Base-by-base conservation (phyloP, 2,888 invertebrate species). In the Graphium colonna region DNA sequence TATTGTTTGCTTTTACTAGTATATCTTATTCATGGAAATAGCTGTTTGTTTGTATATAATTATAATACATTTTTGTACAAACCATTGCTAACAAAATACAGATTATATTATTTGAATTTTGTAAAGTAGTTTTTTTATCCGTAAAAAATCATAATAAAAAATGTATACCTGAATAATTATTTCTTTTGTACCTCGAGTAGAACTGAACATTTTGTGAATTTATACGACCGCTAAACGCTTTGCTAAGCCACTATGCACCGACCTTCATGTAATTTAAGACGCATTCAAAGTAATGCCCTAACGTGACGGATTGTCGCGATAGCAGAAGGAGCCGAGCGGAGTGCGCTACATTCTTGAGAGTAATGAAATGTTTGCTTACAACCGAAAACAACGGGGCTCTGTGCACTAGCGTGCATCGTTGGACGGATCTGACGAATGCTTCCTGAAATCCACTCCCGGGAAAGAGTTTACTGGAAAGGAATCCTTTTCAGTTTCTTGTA, bases 201-300 rank as follows among this genome's bases (percentile, higher is more conserved):
- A n/a, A n/a, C n/a, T n/a, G n/a, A n/a, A n/a, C n/a, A n/a, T n/a
- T n/a, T n/a, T n/a, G n/a, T n/a, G n/a, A n/a, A n/a, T n/a, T n/a
- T n/a, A n/a, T n/a, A n/a, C n/a, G n/a, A 36, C 36, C 36, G 36
- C 36, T 21, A 21, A 3, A 1, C 12, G 17, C 17, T 7, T 3
- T 1, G 13, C 9, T 31, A 31, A 9, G 9, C n/a, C 18, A 46
- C 17, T 41, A 21, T 21, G 15, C 21, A 16, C 21, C 16, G 42
- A 39, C 41, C 46, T 36, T 47, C 46, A 52, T 21, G 21, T 46
- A 33, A 47, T 42, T 47, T 36, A 28, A 42, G 40, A 43, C 16
- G 26, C 26, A 52, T 47, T 41, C 41, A 33, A 15, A 15, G 52
- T 42, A 47, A 52, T 41, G 15, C 13, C 15, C 15, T 10, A 12